Percentiles rank a stretch among this genome's conserved stretches.
phyloP scores from a whole-genome alignment of 2,113 vertebrate genomes.

The Hyperopisus bebe region DNA sequence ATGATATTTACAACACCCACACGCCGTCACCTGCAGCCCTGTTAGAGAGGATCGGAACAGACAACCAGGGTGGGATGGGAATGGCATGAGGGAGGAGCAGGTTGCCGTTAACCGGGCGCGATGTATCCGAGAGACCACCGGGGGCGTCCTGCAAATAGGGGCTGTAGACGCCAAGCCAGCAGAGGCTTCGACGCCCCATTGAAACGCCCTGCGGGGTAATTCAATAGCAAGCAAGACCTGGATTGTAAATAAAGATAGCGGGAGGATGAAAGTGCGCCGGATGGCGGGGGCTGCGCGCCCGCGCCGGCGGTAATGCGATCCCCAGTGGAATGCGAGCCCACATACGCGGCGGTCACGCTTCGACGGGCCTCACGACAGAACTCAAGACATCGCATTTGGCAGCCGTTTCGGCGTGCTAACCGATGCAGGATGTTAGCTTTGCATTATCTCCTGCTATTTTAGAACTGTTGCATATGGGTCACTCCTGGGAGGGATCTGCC shows the following conservation, averaged over 20 bases:
- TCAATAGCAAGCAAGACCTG: conserved; percentile 15
- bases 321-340: not conserved
- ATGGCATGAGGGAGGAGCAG: not conserved
- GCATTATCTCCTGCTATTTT: conserved; percentile 37
- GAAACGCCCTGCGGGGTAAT: conserved; percentile 19
- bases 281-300: not conserved
- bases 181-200: conserved; percentile 3
- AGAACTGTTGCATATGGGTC: conserved; percentile 24
- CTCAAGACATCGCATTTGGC: not conserved
- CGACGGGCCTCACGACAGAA: not conserved
- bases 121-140: conserved; percentile 12
- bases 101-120: not conserved
- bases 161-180: not conserved
- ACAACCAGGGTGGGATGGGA: not conserved
- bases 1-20: not conserved
- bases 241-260: conserved; percentile 25
- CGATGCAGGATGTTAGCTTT: conserved; percentile 49
- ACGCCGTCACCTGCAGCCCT: not conserved
- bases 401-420: conserved; percentile 44
- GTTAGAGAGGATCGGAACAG: not conserved
- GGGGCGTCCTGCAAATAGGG: not conserved
- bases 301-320: not conserved
- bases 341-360: conserved; percentile 4
- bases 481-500: conserved; percentile 35
- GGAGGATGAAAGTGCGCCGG: not conserved